Percentiles rank a stretch among this genome's conserved stretches.
Evolutionary conservation across 2,888 invertebrate species (phyloP).

Genomic region (Drosophila neonasuta): DNA sequence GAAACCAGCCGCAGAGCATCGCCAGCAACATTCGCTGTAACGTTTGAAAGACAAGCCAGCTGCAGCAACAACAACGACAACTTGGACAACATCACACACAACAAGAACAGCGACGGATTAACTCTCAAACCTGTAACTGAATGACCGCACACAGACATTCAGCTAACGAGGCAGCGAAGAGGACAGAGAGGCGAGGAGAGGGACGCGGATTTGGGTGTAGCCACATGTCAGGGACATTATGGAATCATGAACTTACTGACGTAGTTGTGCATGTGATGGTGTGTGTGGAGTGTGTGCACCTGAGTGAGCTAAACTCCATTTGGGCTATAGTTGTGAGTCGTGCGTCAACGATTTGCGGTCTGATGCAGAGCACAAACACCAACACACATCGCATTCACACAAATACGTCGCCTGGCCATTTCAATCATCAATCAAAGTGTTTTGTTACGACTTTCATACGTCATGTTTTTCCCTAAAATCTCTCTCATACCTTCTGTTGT

Average conservation of each 20-base stretch:
- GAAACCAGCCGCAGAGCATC: constrained; percentile 50
- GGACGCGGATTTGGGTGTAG: constrained; percentile 13
- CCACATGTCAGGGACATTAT: constrained; percentile 72
- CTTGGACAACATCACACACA: constrained; percentile 32
- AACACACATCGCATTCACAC: constrained; percentile 12
- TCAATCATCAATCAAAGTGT: constrained; percentile 75
- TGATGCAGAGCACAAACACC: constrained; percentile 11
- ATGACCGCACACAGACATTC: constrained; percentile 55
- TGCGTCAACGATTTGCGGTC: constrained; percentile 58
- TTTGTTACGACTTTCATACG: constrained; percentile 72
- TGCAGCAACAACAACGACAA: constrained; percentile 22
- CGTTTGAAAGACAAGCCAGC: constrained; percentile 63
- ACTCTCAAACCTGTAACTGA: constrained; percentile 63
- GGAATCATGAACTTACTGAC: constrained; percentile 65
- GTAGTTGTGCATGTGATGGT: constrained; percentile 28
- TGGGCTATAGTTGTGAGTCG: constrained; percentile 45
- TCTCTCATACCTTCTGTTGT: constrained; percentile 31
- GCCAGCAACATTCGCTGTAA: constrained; percentile 49
- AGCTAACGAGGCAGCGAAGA: constrained; percentile 3
- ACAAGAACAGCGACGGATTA: constrained; percentile 53
- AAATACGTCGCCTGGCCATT: constrained; percentile 44
- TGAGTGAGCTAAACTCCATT: constrained; percentile 49
- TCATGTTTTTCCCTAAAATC: constrained; percentile 58
- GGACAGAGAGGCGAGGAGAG: constrained; percentile 3
- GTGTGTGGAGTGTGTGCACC: constrained; percentile 32